Evolutionary conservation across 2,113 vertebrate species (phyloP), one percentile per base, ranked within the genome.

Genomic region (Eolophus roseicapilla): DNA sequence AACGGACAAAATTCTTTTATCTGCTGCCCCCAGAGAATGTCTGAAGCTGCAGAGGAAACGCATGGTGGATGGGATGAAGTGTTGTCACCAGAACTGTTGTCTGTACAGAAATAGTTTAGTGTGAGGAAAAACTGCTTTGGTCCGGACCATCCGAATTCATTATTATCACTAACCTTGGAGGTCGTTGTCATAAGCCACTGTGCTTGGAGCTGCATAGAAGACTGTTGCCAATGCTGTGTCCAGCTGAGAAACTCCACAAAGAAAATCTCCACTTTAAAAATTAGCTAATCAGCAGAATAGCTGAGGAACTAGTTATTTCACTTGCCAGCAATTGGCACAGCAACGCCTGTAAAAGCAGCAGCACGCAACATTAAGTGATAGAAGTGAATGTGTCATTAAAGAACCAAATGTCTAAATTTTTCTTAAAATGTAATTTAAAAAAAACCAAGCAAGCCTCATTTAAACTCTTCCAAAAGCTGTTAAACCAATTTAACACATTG

Each of bases 401-500:
- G 63, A 80, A 74, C 59, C 29, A 82, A 90, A 88, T 33, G 50
- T 64, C 85, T 92, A 46, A 20, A 63, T 90, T 96, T 96, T 95
- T 93, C 59, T 52, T 67, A 59, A 86, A 81, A 82, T 63, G 46
- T 70, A 5, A 43, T 92, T 91, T 3, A 13, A 80, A 92, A 88
- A 53, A 63, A 70, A 49, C 39, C 39, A 55, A 67, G 53, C 75
- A 27, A 91, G 0, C 71, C 49, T 93, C 59, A 80, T 92, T 91
- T 94, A 90, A 96, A 81, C 76, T 78, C 5, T 3, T 92, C 65
- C 76, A 67, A 93, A 94, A 94, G 63, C 82, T 90, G 85, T 78
- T 96, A 88, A 96, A 86, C 43, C 92, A 92, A 64, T 96, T 88
- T 81, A 96, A 86, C 76, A 94, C 68, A 63, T 88, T 92, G 44